A percentile compares a stretch with the other conserved stretches of the same genome.
phyloP scores from a whole-genome alignment of 2,113 vertebrate genomes.

The Anseranas semipalmata region DNA sequence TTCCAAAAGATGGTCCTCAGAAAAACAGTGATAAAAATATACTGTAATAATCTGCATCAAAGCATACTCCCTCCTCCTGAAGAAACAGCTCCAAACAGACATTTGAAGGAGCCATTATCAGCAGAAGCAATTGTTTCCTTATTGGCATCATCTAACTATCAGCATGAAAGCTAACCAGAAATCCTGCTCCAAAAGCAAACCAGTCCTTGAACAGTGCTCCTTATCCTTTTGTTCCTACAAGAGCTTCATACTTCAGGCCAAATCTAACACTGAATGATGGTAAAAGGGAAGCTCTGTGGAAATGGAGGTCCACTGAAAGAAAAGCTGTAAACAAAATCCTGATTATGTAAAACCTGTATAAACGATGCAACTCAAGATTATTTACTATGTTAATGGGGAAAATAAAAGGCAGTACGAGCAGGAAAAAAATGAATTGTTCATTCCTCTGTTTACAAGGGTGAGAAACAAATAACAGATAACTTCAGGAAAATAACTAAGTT shows the following conservation, averaged over 20 bases:
- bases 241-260: neutral
- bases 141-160: slow-evolving; percentile 28
- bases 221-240: neutral
- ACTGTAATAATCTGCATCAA: slow-evolving; percentile 33
- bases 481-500: neutral
- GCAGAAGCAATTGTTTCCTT: slow-evolving; percentile 61
- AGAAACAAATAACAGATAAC: neutral
- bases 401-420: neutral
- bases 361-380: neutral
- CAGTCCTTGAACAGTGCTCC: neutral
- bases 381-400: neutral
- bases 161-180: slow-evolving; percentile 12
- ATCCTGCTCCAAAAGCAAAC: slow-evolving; percentile 40
- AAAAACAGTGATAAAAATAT: slow-evolving; percentile 45
- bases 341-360: neutral
- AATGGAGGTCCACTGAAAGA: neutral
- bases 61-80: slow-evolving; percentile 48
- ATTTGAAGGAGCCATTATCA: slow-evolving; percentile 59
- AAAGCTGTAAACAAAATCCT: neutral
- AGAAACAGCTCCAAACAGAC: slow-evolving; percentile 54
- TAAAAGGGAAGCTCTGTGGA: neutral
- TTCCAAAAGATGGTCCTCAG: slow-evolving; percentile 47
- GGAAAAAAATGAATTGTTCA: neutral
- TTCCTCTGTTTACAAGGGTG: neutral
- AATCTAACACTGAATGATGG: neutral